Percentiles rank a stretch among this genome's conserved stretches.
Evolutionary conservation across 2,888 invertebrate genomes (phyloP).

Genomic region (Eulithis testata): DNA sequence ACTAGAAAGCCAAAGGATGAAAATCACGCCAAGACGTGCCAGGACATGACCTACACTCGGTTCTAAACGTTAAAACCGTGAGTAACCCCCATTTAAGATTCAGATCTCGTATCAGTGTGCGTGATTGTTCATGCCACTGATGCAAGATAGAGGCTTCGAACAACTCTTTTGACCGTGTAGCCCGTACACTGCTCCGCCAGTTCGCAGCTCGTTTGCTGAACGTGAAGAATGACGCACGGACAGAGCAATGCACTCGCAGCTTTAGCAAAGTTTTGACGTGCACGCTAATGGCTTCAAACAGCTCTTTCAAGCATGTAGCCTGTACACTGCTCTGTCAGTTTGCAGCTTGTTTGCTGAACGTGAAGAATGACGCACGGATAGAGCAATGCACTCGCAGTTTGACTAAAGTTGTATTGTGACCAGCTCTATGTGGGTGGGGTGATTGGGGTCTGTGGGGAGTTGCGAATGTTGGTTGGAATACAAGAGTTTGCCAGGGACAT

Average conservation of each 20-base stretch:
- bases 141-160: conserved; percentile 14
- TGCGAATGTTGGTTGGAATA: not conserved
- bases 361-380: not conserved
- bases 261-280: not conserved
- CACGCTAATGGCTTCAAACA: no score
- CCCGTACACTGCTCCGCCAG: not conserved
- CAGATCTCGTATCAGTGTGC: conserved; percentile 62
- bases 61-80: conserved; percentile 65
- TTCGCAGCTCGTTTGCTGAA: not conserved
- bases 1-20: conserved; percentile 2
- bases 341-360: not conserved
- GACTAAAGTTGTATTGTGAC: not conserved
- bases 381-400: not conserved
- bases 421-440: not conserved
- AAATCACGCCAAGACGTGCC: conserved; percentile 43
- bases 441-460: not conserved
- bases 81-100: conserved; percentile 77
- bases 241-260: not conserved
- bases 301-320: not conserved
- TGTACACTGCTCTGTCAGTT: not conserved
- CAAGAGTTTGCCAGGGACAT: not conserved
- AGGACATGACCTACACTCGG: conserved; percentile 50
- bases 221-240: not conserved
- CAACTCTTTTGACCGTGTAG: no score
- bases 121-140: conserved; percentile 74